A percentile compares a stretch with the other conserved stretches of the same genome.
Evolutionary conservation across 2,113 vertebrate species (phyloP).

Genomic region (Nicator chloris): DNA sequence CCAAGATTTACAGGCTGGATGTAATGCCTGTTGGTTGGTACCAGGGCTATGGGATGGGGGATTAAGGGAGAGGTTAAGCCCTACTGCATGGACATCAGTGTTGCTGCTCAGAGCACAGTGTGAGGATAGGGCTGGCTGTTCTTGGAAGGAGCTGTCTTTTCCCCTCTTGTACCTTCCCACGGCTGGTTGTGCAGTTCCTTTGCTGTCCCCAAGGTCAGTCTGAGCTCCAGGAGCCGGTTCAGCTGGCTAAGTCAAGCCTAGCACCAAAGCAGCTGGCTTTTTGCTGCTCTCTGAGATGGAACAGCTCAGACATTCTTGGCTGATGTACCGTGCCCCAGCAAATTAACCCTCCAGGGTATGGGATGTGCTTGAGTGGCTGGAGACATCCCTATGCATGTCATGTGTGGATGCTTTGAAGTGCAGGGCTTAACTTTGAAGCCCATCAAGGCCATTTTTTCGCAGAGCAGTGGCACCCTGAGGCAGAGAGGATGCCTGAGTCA

Average conservation of each 20-base stretch:
- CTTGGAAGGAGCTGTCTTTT: not conserved
- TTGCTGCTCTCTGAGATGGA: not conserved
- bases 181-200: not conserved
- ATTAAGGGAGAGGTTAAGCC: not conserved
- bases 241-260: not conserved
- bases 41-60: accelerated
- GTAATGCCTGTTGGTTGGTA: not conserved
- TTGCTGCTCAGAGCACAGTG: not conserved
- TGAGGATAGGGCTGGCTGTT: not conserved
- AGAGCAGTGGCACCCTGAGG: not conserved
- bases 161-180: not conserved
- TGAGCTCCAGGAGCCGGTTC: not conserved
- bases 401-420: not conserved
- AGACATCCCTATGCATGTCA: not conserved
- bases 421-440: not conserved
- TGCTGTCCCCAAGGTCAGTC: not conserved
- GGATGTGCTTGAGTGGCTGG: not conserved
- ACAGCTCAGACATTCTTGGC: not conserved
- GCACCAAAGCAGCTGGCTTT: not conserved
- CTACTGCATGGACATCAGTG: not conserved
- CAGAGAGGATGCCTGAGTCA: not conserved
- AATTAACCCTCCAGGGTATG: not conserved
- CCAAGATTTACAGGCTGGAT: not conserved
- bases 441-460: not conserved
- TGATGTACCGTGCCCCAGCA: not conserved